A percentile compares a stretch with the other conserved stretches of the same genome.
Conservation (phyloP, 2,888 invertebrate genomes). For the Tipula vernalis region DNA sequence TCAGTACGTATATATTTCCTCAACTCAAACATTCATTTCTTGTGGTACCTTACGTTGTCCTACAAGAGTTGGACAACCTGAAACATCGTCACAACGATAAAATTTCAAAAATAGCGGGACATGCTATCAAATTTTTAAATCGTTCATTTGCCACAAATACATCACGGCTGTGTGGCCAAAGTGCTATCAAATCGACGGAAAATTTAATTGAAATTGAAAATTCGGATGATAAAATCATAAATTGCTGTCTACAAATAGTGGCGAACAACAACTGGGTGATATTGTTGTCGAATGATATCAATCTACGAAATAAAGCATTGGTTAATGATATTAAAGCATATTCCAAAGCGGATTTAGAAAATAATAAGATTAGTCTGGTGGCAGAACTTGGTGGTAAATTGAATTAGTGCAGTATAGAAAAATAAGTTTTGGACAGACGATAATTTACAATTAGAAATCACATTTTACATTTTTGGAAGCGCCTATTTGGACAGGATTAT, state of each 20-base stretch:
- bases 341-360: constrained; percentile 25
- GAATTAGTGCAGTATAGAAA: not conserved
- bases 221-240: constrained; percentile 40
- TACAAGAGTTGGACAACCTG: constrained; percentile 39
- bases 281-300: constrained; percentile 39
- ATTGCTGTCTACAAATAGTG: constrained; percentile 38
- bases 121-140: constrained; percentile 28
- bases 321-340: constrained; percentile 32
- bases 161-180: constrained; percentile 27
- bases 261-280: constrained; percentile 31
- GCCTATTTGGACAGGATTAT: no score
- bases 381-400: not conserved
- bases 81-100: constrained; percentile 27
- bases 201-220: constrained; percentile 32
- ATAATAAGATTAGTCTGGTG: not conserved
- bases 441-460: no score
- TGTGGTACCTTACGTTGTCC: constrained; percentile 40
- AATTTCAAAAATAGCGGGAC: constrained; percentile 19
- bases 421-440: no score
- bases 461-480: no score
- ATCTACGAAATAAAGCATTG: constrained; percentile 39
- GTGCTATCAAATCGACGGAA: constrained; percentile 33
- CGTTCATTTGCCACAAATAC: constrained; percentile 22
- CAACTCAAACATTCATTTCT: constrained; percentile 19
- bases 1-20: not conserved